Evolutionary conservation across 1,140 invertebrate species (phyloP).

Genomic region (Aphidius gifuensis): DNA sequence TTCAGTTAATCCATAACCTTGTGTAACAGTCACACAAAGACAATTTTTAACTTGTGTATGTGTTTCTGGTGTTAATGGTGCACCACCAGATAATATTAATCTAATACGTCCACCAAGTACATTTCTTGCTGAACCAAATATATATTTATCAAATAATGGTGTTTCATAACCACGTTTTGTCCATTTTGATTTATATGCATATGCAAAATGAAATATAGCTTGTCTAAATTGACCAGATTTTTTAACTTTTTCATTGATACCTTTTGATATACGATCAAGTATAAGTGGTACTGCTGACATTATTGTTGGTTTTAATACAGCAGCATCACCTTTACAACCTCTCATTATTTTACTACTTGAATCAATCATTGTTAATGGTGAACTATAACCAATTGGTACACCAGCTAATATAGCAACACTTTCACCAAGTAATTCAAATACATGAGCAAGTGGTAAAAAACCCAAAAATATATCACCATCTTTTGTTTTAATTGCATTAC

Average conservation of each 20-base stretch:
- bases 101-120: constrained; percentile 85
- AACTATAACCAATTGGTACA: constrained; percentile 94
- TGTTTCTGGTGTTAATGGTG: constrained; percentile 92
- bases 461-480: constrained; percentile 85
- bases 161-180: constrained; percentile 79
- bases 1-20: constrained; percentile 83
- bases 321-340: constrained; percentile 87
- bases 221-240: constrained; percentile 71
- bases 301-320: constrained; percentile 86
- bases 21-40: constrained; percentile 84
- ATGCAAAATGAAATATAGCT: constrained; percentile 86
- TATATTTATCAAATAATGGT: constrained; percentile 70
- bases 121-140: constrained; percentile 63
- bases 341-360: constrained; percentile 93
- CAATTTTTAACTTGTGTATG: constrained; percentile 93
- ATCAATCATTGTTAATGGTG: constrained; percentile 92
- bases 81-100: constrained; percentile 87
- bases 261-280: constrained; percentile 93
- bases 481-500: constrained; percentile 70
- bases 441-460: constrained; percentile 95
- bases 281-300: constrained; percentile 95
- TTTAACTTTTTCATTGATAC: constrained; percentile 87
- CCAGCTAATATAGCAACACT: constrained; percentile 74
- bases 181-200: constrained; percentile 87
- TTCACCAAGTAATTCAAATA: constrained; percentile 88